Conservation (phyloP, 2,888 invertebrate species). For the Ypsolopha sequella region DNA sequence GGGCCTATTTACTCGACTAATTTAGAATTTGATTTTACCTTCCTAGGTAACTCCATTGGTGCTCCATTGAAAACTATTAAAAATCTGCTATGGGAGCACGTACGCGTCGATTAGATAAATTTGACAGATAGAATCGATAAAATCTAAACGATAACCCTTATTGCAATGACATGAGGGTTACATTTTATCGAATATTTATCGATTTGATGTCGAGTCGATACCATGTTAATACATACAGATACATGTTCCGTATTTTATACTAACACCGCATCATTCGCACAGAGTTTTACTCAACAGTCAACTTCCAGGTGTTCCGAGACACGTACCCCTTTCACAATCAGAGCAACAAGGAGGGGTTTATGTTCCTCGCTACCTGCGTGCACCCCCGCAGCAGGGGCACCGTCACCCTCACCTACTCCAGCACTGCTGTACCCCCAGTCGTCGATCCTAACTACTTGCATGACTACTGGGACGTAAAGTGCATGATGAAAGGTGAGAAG, state of each 20-base stretch:
- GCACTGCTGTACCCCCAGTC: slow-evolving; percentile 72
- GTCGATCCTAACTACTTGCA: slow-evolving; percentile 84
- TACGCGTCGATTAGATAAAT: no score
- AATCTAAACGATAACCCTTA: no score
- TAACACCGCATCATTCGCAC: background rate
- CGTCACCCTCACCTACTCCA: slow-evolving; percentile 67
- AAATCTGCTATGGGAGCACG: no score
- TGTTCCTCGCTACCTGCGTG: slow-evolving; percentile 74
- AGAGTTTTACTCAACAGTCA: background rate
- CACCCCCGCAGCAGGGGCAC: slow-evolving; percentile 80
- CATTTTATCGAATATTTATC: background rate
- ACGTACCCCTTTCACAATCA: slow-evolving; percentile 77
- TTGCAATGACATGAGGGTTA: no score
- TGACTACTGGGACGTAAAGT: slow-evolving; percentile 70
- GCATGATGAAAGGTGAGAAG: slow-evolving; percentile 69
- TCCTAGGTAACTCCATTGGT: no score
- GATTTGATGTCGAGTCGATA: slow-evolving; percentile 7
- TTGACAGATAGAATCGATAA: no score
- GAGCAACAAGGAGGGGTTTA: slow-evolving; percentile 75
- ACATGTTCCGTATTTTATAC: slow-evolving; percentile 1
- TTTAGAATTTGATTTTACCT: no score
- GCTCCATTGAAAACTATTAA: no score
- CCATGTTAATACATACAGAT: no score
- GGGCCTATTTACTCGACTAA: no score
- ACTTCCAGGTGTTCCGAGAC: slow-evolving; percentile 69